Evolutionary conservation across 2,797 vertebrate genomes (phyloP).

Genomic region (Xiphorhynchus erythropygius): DNA sequence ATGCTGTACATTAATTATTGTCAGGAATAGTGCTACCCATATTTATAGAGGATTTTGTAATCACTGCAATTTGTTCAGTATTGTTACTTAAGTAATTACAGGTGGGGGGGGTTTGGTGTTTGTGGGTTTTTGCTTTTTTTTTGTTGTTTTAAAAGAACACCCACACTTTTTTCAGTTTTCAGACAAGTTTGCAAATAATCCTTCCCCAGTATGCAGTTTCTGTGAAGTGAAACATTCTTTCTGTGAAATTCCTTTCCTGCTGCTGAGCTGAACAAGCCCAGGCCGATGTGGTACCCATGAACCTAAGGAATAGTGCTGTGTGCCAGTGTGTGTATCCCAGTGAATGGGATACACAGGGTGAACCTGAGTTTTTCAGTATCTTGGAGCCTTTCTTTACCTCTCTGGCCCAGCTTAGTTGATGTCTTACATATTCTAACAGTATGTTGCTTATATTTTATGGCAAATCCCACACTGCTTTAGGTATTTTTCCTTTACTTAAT

Average conservation of each 20-base stretch:
- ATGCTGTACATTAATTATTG: constrained; percentile 48
- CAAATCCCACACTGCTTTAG: background rate
- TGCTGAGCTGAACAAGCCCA: background rate
- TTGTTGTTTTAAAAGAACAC: background rate
- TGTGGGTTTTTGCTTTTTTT: background rate
- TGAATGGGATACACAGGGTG: background rate
- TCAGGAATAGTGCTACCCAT: constrained; percentile 46
- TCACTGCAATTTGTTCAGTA: constrained; percentile 63
- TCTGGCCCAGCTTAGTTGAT: background rate
- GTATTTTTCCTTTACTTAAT: background rate
- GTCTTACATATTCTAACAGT: background rate
- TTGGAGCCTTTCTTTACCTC: background rate
- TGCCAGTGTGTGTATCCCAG: background rate
- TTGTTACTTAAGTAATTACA: constrained; percentile 68
- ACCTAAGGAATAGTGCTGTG: background rate
- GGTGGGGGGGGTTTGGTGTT: background rate
- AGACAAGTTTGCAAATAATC: background rate
- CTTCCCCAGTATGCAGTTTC: background rate
- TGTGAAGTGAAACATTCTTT: background rate
- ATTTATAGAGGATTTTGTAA: constrained; percentile 66
- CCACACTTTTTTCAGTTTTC: background rate
- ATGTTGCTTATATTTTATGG: background rate
- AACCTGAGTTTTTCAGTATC: background rate
- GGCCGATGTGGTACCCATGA: background rate
- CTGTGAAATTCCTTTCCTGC: background rate